phyloP scores from a whole-genome alignment of 2,888 invertebrate genomes.

The Machimus atricapillus region DNA sequence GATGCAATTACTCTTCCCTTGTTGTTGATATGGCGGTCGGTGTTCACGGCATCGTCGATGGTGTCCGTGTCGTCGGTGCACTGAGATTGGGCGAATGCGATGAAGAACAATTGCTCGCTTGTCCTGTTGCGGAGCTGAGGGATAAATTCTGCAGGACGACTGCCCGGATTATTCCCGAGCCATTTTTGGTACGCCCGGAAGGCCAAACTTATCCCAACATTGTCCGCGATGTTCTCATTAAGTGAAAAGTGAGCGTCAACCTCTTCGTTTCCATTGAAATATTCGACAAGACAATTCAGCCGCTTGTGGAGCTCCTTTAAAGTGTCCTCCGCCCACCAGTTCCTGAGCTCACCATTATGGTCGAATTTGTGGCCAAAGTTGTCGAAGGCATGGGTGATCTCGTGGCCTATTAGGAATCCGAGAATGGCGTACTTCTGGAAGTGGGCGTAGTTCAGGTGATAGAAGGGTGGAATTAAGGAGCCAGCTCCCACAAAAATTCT shows the following conservation, averaged over 20 bases:
- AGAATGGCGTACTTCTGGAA: conserved; percentile 56
- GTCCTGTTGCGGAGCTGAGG: neutral
- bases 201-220: neutral
- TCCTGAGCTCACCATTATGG: conserved; percentile 53
- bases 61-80: neutral
- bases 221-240: conserved; percentile 10
- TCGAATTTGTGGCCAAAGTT: conserved; percentile 55
- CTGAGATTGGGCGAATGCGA: neutral
- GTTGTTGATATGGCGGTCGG: neutral
- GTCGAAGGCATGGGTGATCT: conserved; percentile 58
- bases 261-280: conserved; percentile 51
- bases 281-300: conserved; percentile 52
- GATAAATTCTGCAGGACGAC: neutral
- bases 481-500: conserved; percentile 55
- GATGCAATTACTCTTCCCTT: neutral
- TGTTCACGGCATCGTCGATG: neutral
- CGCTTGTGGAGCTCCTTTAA: conserved; percentile 51
- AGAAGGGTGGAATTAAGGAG: conserved; percentile 56
- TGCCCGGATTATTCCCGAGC: neutral
- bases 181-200: neutral
- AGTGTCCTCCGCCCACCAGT: conserved; percentile 56
- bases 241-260: neutral
- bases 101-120: conserved; percentile 17
- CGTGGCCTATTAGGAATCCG: conserved; percentile 56
- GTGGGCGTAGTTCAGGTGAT: conserved; percentile 56